Percentiles rank a stretch among this genome's conserved stretches.
Conservation (phyloP, 2,113 vertebrate species). For the Mohoua ochrocephala region DNA sequence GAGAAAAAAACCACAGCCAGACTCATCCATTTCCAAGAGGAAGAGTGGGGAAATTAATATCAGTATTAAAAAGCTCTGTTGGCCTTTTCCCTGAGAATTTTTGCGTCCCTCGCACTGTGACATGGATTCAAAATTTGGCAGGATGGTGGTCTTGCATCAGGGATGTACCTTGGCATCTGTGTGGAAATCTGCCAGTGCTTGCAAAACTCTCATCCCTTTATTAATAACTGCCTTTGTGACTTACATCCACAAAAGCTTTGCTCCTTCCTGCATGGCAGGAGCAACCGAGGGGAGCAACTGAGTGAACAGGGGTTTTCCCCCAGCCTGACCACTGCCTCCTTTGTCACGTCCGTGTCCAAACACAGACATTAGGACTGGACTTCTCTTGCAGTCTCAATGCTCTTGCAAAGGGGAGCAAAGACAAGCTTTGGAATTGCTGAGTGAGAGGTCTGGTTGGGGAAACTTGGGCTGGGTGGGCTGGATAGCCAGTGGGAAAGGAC, state of each 20-base stretch:
- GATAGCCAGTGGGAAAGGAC: neutral
- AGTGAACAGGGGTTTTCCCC: neutral
- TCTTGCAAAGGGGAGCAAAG: neutral
- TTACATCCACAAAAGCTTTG: neutral
- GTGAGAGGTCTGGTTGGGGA: neutral
- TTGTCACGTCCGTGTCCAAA: neutral
- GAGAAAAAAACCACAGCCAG: neutral
- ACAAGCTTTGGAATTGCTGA: neutral
- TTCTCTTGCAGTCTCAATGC: neutral
- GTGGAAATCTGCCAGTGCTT: neutral
- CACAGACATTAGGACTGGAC: neutral
- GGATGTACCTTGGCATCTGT: neutral
- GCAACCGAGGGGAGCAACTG: neutral
- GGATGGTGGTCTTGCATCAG: neutral
- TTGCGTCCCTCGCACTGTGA: neutral
- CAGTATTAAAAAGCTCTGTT: neutral
- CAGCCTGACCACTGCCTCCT: neutral
- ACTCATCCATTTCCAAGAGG: neutral
- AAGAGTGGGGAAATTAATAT: neutral
- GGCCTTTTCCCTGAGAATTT: neutral
- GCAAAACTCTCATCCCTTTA: neutral
- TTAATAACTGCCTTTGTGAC: neutral
- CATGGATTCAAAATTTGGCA: neutral
- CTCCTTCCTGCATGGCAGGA: neutral
- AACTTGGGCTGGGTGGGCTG: neutral